Evolutionary conservation across 2,113 vertebrate genomes (phyloP).

Genomic region (Himantopus leucocephalus): DNA sequence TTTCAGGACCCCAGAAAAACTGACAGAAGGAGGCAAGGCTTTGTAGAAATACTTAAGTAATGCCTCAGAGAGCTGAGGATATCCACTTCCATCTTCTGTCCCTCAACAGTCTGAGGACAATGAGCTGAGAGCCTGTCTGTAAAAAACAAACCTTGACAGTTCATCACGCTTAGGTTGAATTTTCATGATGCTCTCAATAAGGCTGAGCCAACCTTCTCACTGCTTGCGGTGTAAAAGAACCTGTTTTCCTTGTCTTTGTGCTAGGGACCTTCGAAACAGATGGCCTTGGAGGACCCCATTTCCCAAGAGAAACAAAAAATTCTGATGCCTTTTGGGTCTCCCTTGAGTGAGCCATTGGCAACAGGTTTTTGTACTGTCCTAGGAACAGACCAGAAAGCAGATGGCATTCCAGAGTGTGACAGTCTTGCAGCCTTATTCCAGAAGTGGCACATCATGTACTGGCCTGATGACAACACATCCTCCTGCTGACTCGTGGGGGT

Average conservation of each 20-base stretch:
- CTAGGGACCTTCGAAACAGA: not conserved
- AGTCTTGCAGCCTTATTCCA: not conserved
- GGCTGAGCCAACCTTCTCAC: not conserved
- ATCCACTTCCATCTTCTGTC: not conserved
- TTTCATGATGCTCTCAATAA: not conserved
- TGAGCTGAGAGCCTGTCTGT: not conserved
- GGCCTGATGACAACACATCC: fast-evolving
- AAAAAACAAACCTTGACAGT: not conserved
- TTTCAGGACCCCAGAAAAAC: not conserved
- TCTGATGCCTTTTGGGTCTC: not conserved
- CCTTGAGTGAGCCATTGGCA: not conserved
- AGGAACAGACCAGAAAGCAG: not conserved
- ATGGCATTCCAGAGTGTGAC: not conserved
- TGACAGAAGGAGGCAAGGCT: not conserved
- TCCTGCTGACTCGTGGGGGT: fast-evolving
- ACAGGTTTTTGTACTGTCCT: not conserved
- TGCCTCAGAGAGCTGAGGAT: not conserved
- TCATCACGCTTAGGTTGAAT: not conserved
- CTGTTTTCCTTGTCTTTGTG: not conserved
- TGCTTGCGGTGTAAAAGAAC: not conserved
- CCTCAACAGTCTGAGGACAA: not conserved
- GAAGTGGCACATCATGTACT: not conserved
- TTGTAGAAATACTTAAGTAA: not conserved
- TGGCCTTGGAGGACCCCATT: not conserved
- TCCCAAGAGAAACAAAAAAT: not conserved